phyloP scores from a whole-genome alignment of 2,113 vertebrate genomes.

The Anser cygnoides region DNA sequence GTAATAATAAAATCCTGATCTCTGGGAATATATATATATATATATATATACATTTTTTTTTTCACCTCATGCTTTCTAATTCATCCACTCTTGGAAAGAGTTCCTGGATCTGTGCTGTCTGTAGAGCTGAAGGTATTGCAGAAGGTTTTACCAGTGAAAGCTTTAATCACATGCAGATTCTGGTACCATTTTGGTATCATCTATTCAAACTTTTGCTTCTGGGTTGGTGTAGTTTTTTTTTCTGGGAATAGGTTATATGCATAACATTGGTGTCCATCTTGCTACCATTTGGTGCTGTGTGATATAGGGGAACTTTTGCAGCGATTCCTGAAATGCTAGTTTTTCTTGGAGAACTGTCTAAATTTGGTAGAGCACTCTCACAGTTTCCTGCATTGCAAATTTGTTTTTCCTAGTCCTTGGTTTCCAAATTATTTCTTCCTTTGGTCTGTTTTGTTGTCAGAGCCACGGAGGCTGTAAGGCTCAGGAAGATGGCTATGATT shows the following conservation, averaged over 20 bases:
- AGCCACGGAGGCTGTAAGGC: background rate
- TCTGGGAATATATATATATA: background rate
- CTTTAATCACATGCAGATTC: background rate
- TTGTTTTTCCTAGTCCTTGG: background rate
- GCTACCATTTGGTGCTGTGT: background rate
- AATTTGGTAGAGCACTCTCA: background rate
- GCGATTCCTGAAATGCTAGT: background rate
- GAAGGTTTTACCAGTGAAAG: background rate
- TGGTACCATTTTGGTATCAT: background rate
- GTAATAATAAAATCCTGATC: background rate
- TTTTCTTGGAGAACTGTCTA: background rate
- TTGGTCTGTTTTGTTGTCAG: background rate
- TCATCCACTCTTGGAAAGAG: background rate
- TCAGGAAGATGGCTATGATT: background rate
- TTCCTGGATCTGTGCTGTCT: background rate
- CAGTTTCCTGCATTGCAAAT: background rate
- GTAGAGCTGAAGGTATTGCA: background rate
- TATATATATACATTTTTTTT: background rate
- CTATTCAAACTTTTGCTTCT: background rate
- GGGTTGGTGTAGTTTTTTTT: background rate
- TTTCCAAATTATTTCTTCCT: background rate
- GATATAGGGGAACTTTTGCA: background rate
- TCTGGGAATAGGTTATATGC: background rate
- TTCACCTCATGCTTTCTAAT: fast-evolving
- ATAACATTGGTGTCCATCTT: background rate